phyloP scores from a whole-genome alignment of 2,113 vertebrate species.

The Stegostoma tigrinum region DNA sequence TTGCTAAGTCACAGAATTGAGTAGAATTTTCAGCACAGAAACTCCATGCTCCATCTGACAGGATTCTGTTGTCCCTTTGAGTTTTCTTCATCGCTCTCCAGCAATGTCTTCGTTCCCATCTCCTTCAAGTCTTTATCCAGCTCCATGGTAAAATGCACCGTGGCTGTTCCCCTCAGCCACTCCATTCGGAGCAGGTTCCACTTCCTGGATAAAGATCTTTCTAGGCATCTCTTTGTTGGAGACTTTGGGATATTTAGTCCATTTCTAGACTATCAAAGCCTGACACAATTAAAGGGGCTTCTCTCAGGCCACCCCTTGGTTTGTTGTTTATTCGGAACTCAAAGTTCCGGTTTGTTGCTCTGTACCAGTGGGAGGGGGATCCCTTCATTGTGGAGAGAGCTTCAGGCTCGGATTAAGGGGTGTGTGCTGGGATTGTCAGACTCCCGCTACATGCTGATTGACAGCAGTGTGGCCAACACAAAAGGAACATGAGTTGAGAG shows the following conservation, averaged over 20 bases:
- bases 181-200: too few relatives aligned
- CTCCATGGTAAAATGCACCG: not conserved
- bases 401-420: too few relatives aligned
- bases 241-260: too few relatives aligned
- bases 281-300: not conserved
- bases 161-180: too few relatives aligned
- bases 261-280: too few relatives aligned
- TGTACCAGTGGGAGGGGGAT: not conserved
- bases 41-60: too few relatives aligned
- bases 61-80: too few relatives aligned
- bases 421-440: not conserved
- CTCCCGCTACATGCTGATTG: not conserved
- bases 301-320: not conserved
- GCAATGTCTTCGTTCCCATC: too few relatives aligned
- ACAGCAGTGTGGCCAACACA: not conserved
- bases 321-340: not conserved
- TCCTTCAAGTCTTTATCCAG: not conserved
- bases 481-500: not conserved
- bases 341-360: not conserved
- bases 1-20: not conserved
- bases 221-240: too few relatives aligned
- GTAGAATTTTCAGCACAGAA: not conserved
- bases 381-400: not conserved
- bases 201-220: too few relatives aligned
- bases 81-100: too few relatives aligned